These are phyloP conservation scores for Apodemus sylvaticus DNA, from an alignment of 2,113 vertebrate species.

Conservation along the genomic window DNA sequence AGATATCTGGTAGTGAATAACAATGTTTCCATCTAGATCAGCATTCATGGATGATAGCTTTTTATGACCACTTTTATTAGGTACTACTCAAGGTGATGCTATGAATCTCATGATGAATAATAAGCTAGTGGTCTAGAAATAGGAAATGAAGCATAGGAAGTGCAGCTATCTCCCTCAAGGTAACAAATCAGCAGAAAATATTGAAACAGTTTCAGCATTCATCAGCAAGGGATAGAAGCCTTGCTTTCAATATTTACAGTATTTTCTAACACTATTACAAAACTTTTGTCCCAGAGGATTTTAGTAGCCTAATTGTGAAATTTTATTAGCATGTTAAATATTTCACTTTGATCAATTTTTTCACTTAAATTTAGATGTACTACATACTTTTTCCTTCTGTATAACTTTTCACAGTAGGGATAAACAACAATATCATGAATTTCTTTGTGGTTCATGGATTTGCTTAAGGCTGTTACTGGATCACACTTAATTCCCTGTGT, in stretches of 20 bases:
- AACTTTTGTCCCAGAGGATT: background rate
- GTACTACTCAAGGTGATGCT: constrained; percentile 2
- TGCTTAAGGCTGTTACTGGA: background rate
- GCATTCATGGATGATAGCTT: constrained; percentile 14
- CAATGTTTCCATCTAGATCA: constrained; percentile 30
- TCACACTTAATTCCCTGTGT: background rate
- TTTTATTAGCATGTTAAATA: background rate
- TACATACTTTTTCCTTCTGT: background rate
- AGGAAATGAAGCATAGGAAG: constrained; percentile 11
- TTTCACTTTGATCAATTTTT: background rate
- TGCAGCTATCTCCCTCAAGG: background rate
- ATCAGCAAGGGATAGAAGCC: background rate
- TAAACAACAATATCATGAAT: background rate
- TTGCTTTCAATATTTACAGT: background rate
- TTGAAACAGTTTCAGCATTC: background rate
- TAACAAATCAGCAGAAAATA: background rate
- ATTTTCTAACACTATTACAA: background rate
- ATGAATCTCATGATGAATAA: constrained; percentile 34
- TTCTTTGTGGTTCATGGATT: background rate
- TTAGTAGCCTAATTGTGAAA: background rate
- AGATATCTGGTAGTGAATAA: background rate
- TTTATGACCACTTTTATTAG: constrained; percentile 44
- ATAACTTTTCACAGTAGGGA: background rate
- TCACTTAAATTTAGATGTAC: background rate
- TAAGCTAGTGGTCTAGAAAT: constrained; percentile 14